phyloP scores from a whole-genome alignment of 2,113 vertebrate genomes.

The Martes martes region DNA sequence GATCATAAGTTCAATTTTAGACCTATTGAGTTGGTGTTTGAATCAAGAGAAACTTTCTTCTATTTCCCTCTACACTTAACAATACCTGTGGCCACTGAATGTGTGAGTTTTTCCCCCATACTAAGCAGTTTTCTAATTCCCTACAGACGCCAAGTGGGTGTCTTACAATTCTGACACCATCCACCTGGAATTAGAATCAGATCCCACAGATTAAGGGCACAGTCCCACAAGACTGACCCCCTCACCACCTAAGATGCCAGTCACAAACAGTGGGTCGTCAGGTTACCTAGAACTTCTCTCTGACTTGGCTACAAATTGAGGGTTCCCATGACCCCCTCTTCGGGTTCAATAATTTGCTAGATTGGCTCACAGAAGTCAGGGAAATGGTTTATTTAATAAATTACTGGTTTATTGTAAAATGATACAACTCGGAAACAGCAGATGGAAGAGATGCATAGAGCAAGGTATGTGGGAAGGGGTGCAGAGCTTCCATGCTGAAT shows the following conservation, averaged over 20 bases:
- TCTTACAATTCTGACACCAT: not conserved
- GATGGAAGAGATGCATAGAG: not conserved
- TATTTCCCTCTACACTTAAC: not conserved
- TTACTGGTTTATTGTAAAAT: not conserved
- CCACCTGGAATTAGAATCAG: not conserved
- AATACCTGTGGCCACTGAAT: not conserved
- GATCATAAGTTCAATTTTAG: not conserved
- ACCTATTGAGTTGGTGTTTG: not conserved
- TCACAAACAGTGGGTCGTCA: not conserved
- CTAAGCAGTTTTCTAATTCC: not conserved
- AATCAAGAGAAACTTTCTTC: not conserved
- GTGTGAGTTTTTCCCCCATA: not conserved
- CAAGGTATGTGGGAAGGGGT: not conserved
- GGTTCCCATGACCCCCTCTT: not conserved
- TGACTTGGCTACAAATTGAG: not conserved
- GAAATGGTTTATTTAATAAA: not conserved
- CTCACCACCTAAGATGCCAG: not conserved
- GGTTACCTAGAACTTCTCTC: not conserved
- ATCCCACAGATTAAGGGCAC: not conserved
- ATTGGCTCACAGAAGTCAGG: not conserved
- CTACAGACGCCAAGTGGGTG: not conserved
- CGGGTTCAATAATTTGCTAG: not conserved
- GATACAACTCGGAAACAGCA: not conserved
- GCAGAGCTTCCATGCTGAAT: not conserved
- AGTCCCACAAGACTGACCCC: not conserved